phyloP scores from a whole-genome alignment of 1,140 invertebrate genomes.

The Eulimnadia texana region DNA sequence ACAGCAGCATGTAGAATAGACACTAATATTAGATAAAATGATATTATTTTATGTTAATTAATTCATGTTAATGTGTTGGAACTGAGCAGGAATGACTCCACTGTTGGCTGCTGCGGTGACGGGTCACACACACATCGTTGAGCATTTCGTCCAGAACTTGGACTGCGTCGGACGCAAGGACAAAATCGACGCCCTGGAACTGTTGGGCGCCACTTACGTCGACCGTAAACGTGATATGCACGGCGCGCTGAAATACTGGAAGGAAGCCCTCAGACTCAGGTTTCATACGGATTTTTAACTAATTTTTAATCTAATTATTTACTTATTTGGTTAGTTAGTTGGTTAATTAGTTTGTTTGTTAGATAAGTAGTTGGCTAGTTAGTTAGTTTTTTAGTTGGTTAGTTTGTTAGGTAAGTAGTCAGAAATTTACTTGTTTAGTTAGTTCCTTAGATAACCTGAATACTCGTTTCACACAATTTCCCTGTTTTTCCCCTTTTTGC shows the following conservation, averaged over 20 bases:
- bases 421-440: too few species aligned
- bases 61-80: background rate
- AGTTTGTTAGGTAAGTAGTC: too few species aligned
- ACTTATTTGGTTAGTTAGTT: too few species aligned
- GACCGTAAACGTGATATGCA: conserved; percentile 90
- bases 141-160: conserved; percentile 61
- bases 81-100: conserved; percentile 66
- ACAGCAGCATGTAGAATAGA: background rate
- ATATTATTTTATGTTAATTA: background rate
- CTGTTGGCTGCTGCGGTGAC: conserved; percentile 79
- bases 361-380: too few species aligned
- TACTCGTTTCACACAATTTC: too few species aligned
- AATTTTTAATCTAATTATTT: background rate
- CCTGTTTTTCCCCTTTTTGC: conserved; percentile 9
- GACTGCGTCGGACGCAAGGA: conserved; percentile 56
- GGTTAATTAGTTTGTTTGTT: too few species aligned
- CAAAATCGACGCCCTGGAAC: conserved; percentile 76
- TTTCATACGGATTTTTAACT: conserved; percentile 27
- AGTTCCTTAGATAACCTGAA: too few species aligned
- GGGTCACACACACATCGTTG: conserved; percentile 81
- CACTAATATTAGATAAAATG: background rate
- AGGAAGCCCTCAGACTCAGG: conserved; percentile 70
- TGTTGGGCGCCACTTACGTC: conserved; percentile 91
- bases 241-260: conserved; percentile 74
- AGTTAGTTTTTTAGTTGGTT: too few species aligned